These are phyloP conservation scores for Cetonia aurata DNA, from an alignment of 2,888 invertebrate genomes.

Conservation along the genomic window DNA sequence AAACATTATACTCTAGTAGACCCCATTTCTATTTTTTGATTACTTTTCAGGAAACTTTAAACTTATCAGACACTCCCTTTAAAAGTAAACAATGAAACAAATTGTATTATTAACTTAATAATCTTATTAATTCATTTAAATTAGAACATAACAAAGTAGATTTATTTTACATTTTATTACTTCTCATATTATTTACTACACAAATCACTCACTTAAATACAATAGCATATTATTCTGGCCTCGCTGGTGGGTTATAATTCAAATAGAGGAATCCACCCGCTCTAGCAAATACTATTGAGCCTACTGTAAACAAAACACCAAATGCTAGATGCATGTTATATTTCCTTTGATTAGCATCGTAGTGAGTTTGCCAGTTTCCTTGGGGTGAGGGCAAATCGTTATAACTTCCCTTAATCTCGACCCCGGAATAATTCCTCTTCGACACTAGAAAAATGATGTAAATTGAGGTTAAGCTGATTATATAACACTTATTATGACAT, in stretches of 20 bases:
- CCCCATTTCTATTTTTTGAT: too few relatives aligned
- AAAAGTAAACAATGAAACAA: background rate
- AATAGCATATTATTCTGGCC: constrained; percentile 51
- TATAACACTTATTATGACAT: constrained; percentile 15
- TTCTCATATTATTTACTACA: constrained; percentile 37
- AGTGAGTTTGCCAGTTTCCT: constrained; percentile 81
- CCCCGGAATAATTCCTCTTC: constrained; percentile 43
- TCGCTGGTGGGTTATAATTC: constrained; percentile 74
- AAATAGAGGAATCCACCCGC: constrained; percentile 73
- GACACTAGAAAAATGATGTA: constrained; percentile 35
- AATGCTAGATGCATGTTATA: constrained; percentile 76
- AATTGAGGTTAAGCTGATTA: constrained; percentile 42
- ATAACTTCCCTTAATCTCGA: constrained; percentile 68
- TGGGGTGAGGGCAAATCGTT: constrained; percentile 83
- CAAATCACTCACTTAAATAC: constrained; percentile 28
- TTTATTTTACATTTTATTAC: constrained; percentile 24
- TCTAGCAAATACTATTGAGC: constrained; percentile 70
- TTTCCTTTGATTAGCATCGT: constrained; percentile 75
- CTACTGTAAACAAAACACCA: constrained; percentile 70
- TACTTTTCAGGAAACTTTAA: background rate
- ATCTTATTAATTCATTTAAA: constrained; percentile 11
- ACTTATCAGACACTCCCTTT: background rate
- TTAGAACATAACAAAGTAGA: constrained; percentile 14
- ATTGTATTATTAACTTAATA: background rate
- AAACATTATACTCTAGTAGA: too few relatives aligned